Base-by-base conservation (phyloP, 2,797 vertebrate species). In the Etheostoma nigrum region DNA sequence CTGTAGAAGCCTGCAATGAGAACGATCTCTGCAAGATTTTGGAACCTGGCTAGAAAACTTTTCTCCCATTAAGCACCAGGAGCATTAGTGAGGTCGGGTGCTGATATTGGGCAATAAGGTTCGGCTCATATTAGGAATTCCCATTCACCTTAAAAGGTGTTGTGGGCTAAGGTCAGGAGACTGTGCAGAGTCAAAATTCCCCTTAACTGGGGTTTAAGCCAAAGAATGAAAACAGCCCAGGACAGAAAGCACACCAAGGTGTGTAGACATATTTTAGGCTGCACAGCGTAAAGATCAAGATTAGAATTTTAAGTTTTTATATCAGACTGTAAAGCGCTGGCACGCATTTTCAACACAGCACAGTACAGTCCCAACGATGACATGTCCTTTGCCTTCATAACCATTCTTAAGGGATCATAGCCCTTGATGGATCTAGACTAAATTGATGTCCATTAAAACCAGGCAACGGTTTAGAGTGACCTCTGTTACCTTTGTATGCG, bases 361-460 rank as follows among this genome's bases (percentile, higher is more conserved):
- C 1, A 0, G 33, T n/a, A 4, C 11, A 61, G 36, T 71, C 23
- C 49, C 42, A 66, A 55, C 0, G 1, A n/a, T 51, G 27, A 40
- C 18, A 2, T 40, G 14, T 44, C 48, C 25, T 48, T 40, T 45
- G 10, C 5, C 30, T 42, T 58, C 36, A 72, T 40, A n/a, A 30
- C 6, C 44, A 36, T 40, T 67, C 25, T 51, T 52, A n/a, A 27
- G 68, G 1, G 30, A 52, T 54, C n/a, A 19, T 16, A 55, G 33
- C 36, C 15, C 21, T 1, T 51, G 21, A 57, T 13, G 10, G 33
- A 55, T 62, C 55, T 19, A 14, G 19, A 44, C 8, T 36, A 15
- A 64, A 61, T 55, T 36, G 36, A 27, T 52, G 49, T 76, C 78
- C 58, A 55, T 66, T 52, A 51, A 72, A 81, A 64, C 15, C 53